phyloP scores from a whole-genome alignment of 2,797 vertebrate genomes.

The Coccyzus lansbergi region DNA sequence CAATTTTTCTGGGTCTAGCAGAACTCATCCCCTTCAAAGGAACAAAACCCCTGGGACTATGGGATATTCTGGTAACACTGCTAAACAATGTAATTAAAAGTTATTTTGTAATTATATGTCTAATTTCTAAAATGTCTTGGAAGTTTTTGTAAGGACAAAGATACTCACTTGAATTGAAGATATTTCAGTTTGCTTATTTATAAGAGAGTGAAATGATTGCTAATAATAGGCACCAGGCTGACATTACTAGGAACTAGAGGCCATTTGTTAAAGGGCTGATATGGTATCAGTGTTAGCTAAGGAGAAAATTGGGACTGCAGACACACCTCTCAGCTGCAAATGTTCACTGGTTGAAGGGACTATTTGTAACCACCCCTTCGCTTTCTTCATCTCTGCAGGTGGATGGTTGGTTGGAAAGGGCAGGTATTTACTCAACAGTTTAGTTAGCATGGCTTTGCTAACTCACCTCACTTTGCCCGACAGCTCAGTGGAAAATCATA shows the following conservation, averaged over 20 bases:
- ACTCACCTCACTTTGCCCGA: neutral
- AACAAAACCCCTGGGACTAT: neutral
- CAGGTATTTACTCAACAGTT: neutral
- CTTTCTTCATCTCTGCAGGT: neutral
- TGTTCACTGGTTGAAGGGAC: neutral
- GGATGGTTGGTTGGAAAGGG: neutral
- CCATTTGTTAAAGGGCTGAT: neutral
- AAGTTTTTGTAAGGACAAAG: neutral
- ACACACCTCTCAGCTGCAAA: neutral
- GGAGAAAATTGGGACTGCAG: neutral
- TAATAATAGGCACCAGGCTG: neutral
- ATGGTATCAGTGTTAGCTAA: neutral
- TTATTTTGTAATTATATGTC: neutral
- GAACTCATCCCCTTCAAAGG: neutral
- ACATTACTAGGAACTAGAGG: neutral
- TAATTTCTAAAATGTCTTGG: neutral
- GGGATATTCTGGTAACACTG: accelerated
- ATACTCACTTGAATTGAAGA: neutral
- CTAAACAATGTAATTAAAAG: neutral
- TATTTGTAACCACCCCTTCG: neutral
- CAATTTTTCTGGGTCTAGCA: neutral
- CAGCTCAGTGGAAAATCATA: neutral
- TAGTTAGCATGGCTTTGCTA: neutral
- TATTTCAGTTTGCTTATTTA: neutral
- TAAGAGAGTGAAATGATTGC: neutral